phyloP scores from a whole-genome alignment of 2,888 invertebrate genomes.

The Rhamphomyia laevipes region DNA sequence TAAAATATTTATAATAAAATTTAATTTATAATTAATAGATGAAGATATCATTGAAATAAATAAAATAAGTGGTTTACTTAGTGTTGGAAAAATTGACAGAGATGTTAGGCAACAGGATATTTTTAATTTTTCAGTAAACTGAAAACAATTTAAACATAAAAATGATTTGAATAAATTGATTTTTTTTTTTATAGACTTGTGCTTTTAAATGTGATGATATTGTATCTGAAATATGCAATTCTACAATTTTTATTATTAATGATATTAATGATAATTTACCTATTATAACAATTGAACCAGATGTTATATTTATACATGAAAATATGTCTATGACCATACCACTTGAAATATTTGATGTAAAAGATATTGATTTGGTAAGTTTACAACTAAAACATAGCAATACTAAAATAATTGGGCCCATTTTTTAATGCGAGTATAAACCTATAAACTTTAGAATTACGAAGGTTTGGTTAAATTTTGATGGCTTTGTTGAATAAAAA shows the following conservation, averaged over 20 bases:
- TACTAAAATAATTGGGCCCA: not conserved
- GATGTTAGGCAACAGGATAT: slow-evolving; percentile 38
- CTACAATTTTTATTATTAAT: slow-evolving; percentile 40
- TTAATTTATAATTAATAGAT: slow-evolving; percentile 13
- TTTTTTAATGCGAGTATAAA: too few species aligned
- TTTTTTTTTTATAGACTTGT: slow-evolving; percentile 25
- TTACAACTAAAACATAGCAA: slow-evolving; percentile 1
- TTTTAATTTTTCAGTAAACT: slow-evolving; percentile 33
- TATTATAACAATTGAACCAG: slow-evolving; percentile 33
- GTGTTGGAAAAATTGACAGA: slow-evolving; percentile 35
- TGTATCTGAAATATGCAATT: slow-evolving; percentile 28
- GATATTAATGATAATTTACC: slow-evolving; percentile 58
- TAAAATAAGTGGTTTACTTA: slow-evolving; percentile 17
- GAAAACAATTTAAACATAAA: not conserved
- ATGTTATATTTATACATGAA: slow-evolving; percentile 40
- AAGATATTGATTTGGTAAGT: slow-evolving; percentile 44
- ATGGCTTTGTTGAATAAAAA: too few species aligned
- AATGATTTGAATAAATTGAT: not conserved
- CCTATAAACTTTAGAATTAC: too few species aligned
- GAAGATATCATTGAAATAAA: slow-evolving; percentile 16
- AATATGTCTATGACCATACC: slow-evolving; percentile 43
- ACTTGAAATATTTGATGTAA: slow-evolving; percentile 40
- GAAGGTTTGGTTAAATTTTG: too few species aligned
- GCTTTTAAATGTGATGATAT: slow-evolving; percentile 37
- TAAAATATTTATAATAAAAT: not conserved